Percentiles rank a stretch among this genome's conserved stretches.
Evolutionary conservation across 2,888 invertebrate species (phyloP).

Genomic region (Eristalis tenax): DNA sequence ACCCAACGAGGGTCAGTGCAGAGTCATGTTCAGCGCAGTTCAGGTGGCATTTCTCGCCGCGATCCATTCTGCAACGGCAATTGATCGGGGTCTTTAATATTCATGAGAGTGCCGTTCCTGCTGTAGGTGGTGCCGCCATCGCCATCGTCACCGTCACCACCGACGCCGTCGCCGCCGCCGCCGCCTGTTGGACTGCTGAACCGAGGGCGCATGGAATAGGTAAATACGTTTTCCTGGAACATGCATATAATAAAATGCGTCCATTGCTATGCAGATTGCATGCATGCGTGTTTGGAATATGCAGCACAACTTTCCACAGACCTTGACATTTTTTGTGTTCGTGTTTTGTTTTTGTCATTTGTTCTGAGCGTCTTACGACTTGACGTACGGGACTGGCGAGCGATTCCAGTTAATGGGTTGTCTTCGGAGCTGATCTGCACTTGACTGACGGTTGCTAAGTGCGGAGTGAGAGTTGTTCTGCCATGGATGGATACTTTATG

Average conservation of each 20-base stretch:
- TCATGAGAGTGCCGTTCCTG: conserved; percentile 38
- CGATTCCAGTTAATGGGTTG: no score
- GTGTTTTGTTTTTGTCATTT: conserved; percentile 19
- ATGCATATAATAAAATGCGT: conserved; percentile 54
- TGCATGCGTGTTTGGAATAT: conserved; percentile 25
- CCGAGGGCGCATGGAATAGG: conserved; percentile 28
- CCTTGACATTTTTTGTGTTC: conserved; percentile 47
- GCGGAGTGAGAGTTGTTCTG: no score
- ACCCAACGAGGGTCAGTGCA: conserved; percentile 14
- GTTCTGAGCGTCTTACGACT: background rate
- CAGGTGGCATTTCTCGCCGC: conserved; percentile 41
- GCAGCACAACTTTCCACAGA: conserved; percentile 24
- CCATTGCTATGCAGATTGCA: conserved; percentile 62
- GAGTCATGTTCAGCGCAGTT: conserved; percentile 8
- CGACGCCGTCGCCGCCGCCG: no score
- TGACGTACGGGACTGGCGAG: no score
- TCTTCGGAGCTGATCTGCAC: no score
- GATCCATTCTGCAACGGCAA: conserved; percentile 25
- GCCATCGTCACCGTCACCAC: background rate
- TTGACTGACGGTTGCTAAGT: no score
- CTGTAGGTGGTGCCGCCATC: background rate
- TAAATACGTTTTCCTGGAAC: conserved; percentile 50
- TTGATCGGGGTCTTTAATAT: conserved; percentile 62
- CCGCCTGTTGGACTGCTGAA: no score
- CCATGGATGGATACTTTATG: no score